These are phyloP conservation scores for Acanthochromis polyacanthus DNA, from an alignment of 2,113 vertebrate genomes.

Conservation along the genomic window DNA sequence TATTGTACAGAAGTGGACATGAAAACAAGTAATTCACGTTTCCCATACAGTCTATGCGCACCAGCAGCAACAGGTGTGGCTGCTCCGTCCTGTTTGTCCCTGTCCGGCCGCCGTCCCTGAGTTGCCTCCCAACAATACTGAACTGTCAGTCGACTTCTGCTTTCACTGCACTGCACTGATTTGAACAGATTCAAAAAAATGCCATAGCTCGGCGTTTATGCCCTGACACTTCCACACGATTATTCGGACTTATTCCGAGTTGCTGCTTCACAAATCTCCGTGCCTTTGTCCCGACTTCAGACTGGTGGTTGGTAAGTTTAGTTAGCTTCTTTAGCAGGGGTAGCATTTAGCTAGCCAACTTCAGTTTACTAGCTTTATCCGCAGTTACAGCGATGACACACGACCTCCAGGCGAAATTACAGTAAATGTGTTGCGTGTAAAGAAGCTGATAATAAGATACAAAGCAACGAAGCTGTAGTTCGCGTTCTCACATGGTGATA, in stretches of 20 bases:
- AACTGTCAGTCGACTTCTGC: conserved; percentile 64
- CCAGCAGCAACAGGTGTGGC: conserved; percentile 56
- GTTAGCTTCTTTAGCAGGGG: conserved; percentile 50
- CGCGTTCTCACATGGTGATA: not conserved
- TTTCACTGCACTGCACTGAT: conserved; percentile 59
- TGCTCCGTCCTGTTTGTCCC: conserved; percentile 55
- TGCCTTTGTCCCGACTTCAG: not conserved
- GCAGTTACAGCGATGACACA: not conserved
- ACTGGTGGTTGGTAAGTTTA: conserved; percentile 53
- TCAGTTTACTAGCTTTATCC: not conserved
- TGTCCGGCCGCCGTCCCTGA: conserved; percentile 53
- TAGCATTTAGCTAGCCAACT: conserved; percentile 46
- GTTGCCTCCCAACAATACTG: not conserved
- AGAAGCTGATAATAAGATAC: not conserved
- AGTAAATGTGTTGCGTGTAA: not conserved
- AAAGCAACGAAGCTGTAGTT: not conserved
- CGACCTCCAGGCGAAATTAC: not conserved
- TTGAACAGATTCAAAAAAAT: not conserved
- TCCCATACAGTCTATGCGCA: too few relatives aligned
- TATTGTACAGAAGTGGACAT: too few relatives aligned
- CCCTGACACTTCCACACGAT: not conserved
- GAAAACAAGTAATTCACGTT: too few relatives aligned
- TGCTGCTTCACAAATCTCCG: not conserved
- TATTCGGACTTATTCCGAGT: not conserved
- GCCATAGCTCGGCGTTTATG: not conserved